Conservation (phyloP, 2,113 vertebrate species). For the Hystrix brachyura region DNA sequence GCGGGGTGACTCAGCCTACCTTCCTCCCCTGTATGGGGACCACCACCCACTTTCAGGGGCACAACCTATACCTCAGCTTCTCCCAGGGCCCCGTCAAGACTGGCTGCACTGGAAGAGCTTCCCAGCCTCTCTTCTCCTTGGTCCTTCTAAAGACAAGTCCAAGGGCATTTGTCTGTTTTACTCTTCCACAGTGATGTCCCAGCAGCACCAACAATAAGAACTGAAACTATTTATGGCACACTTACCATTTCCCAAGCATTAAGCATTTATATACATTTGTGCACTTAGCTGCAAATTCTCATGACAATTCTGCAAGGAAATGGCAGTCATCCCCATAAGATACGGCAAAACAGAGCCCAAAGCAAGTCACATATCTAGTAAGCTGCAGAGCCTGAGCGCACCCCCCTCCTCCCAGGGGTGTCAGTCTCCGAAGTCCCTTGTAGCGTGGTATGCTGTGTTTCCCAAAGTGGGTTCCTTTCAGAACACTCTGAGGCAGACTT, state of each 20-base stretch:
- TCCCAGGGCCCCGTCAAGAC: neutral
- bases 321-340: neutral
- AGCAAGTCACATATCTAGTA: neutral
- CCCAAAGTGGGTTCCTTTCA: neutral
- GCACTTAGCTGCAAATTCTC: neutral
- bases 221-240: neutral
- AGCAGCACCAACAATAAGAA: neutral
- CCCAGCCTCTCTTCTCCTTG: neutral
- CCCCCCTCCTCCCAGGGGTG: rapidly evolving
- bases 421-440: neutral
- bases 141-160: constrained; percentile 1
- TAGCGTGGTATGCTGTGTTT: neutral
- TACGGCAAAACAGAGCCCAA: neutral
- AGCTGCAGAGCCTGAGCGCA: neutral
- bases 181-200: neutral
- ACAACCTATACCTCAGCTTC: neutral
- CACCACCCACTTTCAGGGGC: neutral
- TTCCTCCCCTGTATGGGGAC: neutral
- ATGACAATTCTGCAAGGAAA: neutral
- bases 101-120: neutral
- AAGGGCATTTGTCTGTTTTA: neutral
- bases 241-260: neutral
- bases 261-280: neutral
- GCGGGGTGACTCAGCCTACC: neutral
- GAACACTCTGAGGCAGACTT: neutral